Evolutionary conservation across 1,140 invertebrate genomes (phyloP).

Genomic region (Dreissena rostriformis): DNA sequence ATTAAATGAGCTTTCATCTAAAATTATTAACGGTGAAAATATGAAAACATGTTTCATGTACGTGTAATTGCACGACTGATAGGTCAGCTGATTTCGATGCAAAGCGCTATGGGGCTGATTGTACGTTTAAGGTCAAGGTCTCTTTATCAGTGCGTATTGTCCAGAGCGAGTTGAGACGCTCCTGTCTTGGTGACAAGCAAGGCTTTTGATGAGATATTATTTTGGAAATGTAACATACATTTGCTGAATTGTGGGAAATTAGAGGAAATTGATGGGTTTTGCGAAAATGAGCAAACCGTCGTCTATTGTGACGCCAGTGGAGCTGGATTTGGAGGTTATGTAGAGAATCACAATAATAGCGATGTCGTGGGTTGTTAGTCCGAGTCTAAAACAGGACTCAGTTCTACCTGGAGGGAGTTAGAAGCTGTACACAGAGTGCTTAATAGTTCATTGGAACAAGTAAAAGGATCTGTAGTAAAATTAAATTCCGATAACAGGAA

Average conservation of each 20-base stretch:
- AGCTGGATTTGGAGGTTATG: neutral
- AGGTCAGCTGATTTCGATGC: slow-evolving; percentile 23
- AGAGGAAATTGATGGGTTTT: neutral
- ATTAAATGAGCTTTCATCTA: too few species aligned
- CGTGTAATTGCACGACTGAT: slow-evolving; percentile 12
- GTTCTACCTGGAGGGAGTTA: slow-evolving; percentile 28
- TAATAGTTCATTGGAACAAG: neutral
- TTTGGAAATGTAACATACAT: slow-evolving; percentile 16
- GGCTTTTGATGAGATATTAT: slow-evolving; percentile 17
- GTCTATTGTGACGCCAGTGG: slow-evolving; percentile 10
- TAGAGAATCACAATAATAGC: neutral
- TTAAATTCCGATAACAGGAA: slow-evolving; percentile 30
- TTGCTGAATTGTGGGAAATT: neutral
- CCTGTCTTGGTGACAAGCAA: neutral
- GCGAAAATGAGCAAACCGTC: slow-evolving; percentile 2
- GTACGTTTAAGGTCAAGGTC: slow-evolving; percentile 41
- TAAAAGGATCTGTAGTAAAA: neutral
- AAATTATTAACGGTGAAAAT: neutral
- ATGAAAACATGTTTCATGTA: slow-evolving; percentile 25
- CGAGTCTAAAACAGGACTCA: neutral
- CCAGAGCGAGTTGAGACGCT: slow-evolving; percentile 14
- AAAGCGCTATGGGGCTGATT: slow-evolving; percentile 10
- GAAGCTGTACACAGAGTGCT: neutral
- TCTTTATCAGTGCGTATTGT: slow-evolving; percentile 20
- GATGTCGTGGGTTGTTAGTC: slow-evolving; percentile 16